A percentile compares a stretch with the other conserved stretches of the same genome.
phyloP scores from a whole-genome alignment of 2,888 invertebrate species.

The Creontiades dilutus region DNA sequence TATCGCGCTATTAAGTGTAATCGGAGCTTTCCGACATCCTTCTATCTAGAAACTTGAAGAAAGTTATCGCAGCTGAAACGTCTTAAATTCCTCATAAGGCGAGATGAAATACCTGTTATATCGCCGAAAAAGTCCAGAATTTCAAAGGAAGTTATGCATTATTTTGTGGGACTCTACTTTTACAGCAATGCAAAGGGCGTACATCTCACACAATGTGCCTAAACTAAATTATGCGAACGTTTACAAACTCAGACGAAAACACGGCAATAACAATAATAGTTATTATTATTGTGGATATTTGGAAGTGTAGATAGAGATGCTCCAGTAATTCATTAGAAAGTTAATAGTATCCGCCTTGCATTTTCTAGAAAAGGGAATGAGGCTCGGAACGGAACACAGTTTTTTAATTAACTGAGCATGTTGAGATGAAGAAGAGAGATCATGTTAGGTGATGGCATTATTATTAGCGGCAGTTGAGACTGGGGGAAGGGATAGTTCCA shows the following conservation, averaged over 20 bases:
- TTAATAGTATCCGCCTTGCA: neutral
- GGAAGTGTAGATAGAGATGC: neutral
- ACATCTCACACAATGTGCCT: too few relatives aligned
- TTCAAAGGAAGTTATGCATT: too few relatives aligned
- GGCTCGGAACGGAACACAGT: neutral
- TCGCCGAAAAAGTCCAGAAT: too few relatives aligned
- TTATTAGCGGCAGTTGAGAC: conserved; percentile 4
- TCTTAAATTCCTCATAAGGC: too few relatives aligned
- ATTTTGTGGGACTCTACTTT: too few relatives aligned
- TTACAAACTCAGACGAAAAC: neutral
- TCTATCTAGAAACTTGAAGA: too few relatives aligned
- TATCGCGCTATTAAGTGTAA: too few relatives aligned
- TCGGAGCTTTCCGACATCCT: too few relatives aligned
- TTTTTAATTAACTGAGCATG: conserved; percentile 33
- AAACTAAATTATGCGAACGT: neutral
- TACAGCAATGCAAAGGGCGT: too few relatives aligned
- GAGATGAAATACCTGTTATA: too few relatives aligned
- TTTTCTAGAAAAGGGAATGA: neutral
- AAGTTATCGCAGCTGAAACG: too few relatives aligned
- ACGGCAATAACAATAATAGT: too few relatives aligned
- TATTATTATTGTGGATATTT: neutral
- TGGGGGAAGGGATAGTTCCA: conserved; percentile 11
- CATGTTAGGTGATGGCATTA: conserved; percentile 12
- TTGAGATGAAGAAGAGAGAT: neutral
- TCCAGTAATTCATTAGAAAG: neutral